Evolutionary conservation across 2,113 vertebrate genomes (phyloP).

Genomic region (Plecotus auritus): DNA sequence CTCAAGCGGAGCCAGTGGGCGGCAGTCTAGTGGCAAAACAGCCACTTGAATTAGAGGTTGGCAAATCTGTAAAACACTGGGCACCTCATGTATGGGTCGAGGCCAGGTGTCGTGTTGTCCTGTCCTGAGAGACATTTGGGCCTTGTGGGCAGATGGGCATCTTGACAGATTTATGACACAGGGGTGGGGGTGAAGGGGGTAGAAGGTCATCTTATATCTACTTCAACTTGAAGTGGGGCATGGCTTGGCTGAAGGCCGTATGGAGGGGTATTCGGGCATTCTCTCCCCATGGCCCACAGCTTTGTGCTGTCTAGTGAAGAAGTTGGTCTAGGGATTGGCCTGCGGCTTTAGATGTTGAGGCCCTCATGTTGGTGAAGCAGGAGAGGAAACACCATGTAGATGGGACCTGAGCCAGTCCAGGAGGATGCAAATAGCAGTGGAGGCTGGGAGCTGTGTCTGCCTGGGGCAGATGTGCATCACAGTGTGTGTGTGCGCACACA

Average conservation of each 20-base stretch:
- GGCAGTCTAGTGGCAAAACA: neutral
- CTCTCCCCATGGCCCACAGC: neutral
- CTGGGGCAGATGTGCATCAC: neutral
- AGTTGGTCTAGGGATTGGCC: neutral
- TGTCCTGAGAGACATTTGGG: neutral
- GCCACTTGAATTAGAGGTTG: neutral
- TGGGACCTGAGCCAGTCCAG: neutral
- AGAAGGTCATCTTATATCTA: neutral
- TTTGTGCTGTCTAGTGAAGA: neutral
- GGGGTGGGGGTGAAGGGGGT: neutral
- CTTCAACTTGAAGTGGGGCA: neutral
- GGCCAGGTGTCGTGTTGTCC: neutral
- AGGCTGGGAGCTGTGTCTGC: neutral
- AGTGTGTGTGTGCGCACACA: too few relatives aligned
- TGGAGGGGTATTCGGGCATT: neutral
- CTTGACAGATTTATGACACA: neutral
- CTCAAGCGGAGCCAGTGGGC: neutral
- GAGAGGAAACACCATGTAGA: neutral
- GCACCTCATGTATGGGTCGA: neutral
- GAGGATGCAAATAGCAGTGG: neutral
- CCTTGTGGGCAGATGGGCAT: neutral
- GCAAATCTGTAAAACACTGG: neutral
- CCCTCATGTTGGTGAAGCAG: neutral
- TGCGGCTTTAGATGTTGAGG: neutral
- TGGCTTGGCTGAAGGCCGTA: neutral